Percentiles rank a stretch among this genome's conserved stretches.
Conservation (phyloP, 2,888 invertebrate genomes). For the Drosophila antonietae region DNA sequence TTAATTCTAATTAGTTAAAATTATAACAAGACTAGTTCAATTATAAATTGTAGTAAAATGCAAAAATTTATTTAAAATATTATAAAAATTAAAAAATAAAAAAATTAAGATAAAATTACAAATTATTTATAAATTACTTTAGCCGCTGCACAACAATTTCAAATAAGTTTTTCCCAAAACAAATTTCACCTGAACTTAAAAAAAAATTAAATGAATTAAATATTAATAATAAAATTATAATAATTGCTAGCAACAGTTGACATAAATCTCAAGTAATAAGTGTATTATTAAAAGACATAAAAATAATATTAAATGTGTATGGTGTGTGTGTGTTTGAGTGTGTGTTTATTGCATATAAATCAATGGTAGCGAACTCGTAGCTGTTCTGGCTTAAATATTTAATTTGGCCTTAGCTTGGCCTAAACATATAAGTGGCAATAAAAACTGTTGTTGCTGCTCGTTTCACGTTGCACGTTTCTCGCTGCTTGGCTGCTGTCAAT, state of each 20-base stretch:
- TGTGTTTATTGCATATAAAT: conserved; percentile 54
- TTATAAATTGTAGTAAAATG: conserved; percentile 23
- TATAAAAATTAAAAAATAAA: background rate
- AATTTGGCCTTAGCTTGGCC: conserved; percentile 56
- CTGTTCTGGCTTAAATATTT: conserved; percentile 68
- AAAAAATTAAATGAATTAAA: background rate
- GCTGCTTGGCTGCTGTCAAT: background rate
- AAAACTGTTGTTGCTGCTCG: conserved; percentile 25
- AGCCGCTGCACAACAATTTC: conserved; percentile 17
- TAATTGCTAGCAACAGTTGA: conserved; percentile 11
- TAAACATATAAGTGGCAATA: conserved; percentile 67
- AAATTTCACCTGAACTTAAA: conserved; percentile 1
- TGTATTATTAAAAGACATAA: conserved; percentile 27
- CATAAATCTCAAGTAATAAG: conserved; percentile 25
- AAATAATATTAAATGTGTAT: background rate
- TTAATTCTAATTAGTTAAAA: background rate
- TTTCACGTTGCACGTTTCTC: background rate
- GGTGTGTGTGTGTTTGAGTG: background rate
- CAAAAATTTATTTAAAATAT: background rate
- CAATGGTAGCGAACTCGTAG: conserved; percentile 55
- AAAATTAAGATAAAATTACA: background rate
- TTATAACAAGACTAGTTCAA: conserved; percentile 16
- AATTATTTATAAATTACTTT: conserved; percentile 3
- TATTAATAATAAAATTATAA: background rate
- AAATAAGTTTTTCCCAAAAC: background rate